Evolutionary conservation across 2,797 vertebrate genomes (phyloP).

Genomic region (Florisuga fusca): DNA sequence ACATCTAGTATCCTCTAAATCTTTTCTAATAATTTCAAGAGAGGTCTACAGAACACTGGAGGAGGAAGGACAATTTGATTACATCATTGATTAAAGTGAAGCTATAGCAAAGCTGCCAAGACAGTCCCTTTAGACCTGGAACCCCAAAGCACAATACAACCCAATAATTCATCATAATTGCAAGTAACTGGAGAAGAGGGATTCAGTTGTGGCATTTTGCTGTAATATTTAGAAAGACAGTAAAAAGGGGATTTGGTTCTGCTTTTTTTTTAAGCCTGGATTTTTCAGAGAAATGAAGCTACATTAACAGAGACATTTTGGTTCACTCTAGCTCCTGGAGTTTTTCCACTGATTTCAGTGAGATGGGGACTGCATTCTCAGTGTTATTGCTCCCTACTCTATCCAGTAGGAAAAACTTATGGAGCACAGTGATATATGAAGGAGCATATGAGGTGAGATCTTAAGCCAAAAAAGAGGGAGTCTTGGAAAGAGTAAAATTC

Average conservation of each 20-base stretch:
- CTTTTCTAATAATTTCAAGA: conserved; percentile 47
- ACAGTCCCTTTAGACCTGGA: conserved; percentile 5
- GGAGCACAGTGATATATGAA: neutral
- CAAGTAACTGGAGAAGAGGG: neutral
- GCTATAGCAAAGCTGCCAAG: conserved; percentile 29
- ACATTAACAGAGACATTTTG: neutral
- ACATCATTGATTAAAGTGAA: conserved; percentile 36
- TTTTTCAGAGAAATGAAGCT: neutral
- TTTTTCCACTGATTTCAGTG: neutral
- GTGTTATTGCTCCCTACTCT: neutral
- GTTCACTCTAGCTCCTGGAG: neutral
- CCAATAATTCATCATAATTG: neutral
- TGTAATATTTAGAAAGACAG: neutral
- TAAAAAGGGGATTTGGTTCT: neutral
- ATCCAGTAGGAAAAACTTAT: neutral
- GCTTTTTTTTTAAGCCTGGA: neutral
- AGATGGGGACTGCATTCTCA: neutral
- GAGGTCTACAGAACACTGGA: neutral
- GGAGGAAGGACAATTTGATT: conserved; percentile 22
- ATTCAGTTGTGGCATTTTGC: neutral
- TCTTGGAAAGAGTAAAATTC: conserved; percentile 9
- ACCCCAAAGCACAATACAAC: neutral
- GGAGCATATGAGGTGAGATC: conserved; percentile 10
- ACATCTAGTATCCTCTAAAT: conserved; percentile 14
- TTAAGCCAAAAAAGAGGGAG: neutral